Conservation (phyloP, 2,113 vertebrate genomes). For the Carettochelys insculpta region DNA sequence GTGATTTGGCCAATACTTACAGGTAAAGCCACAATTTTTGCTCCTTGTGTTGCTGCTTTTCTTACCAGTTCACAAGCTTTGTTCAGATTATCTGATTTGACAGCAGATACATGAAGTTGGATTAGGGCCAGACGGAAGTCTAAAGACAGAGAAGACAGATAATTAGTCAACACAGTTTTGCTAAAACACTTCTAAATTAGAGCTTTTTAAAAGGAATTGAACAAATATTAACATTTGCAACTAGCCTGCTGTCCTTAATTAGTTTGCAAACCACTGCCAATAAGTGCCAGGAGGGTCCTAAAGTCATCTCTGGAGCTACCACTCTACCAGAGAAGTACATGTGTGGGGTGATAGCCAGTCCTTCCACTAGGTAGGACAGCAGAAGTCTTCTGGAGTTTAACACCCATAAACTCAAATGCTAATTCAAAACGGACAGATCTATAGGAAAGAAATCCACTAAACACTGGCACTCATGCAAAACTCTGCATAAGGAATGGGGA, state of each 20-base stretch:
- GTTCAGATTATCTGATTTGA: slow-evolving; percentile 90
- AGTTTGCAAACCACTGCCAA: not conserved
- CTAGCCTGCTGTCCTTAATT: not conserved
- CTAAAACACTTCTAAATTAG: not conserved
- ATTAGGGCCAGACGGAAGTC: slow-evolving; percentile 92
- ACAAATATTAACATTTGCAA: not conserved
- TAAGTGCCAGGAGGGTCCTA: not conserved
- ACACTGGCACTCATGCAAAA: not conserved
- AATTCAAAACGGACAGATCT: not conserved
- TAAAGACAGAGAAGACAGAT: slow-evolving; percentile 58
- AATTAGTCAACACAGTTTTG: not conserved
- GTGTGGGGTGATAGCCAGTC: not conserved
- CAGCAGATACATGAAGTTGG: slow-evolving; percentile 86
- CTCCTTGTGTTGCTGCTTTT: slow-evolving; percentile 86
- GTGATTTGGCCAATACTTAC: slow-evolving; percentile 77
- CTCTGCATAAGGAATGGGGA: accelerated
- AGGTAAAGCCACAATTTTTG: slow-evolving; percentile 89
- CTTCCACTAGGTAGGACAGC: accelerated
- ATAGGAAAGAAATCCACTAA: not conserved
- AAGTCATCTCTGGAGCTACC: not conserved
- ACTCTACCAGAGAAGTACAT: not conserved
- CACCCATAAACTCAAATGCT: accelerated
- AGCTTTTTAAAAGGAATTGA: not conserved
- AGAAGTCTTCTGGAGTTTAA: not conserved
- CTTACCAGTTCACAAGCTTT: slow-evolving; percentile 83